Evolutionary conservation across 2,797 vertebrate species (phyloP), one percentile per base, ranked within the genome.

Genomic region (Sebastolobus alascanus): DNA sequence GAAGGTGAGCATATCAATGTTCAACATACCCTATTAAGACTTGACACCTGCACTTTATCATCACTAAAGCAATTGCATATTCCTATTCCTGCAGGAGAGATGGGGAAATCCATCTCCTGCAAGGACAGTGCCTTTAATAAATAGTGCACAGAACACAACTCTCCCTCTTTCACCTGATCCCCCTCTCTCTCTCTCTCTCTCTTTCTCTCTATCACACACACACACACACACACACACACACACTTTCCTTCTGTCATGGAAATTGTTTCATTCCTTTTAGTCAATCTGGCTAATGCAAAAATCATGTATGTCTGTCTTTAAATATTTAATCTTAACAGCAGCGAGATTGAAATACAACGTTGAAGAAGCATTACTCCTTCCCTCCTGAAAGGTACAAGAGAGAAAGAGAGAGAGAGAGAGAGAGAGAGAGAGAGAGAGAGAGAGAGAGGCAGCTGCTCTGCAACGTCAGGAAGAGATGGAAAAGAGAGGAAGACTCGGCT

Each of bases 221-320:
- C 79, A 66, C 50, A 46, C 55, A 79, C 50, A 79, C 33, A 69
- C 35, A 74, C 65, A 70, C 66, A 79, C 61, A 68, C 69, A 78
- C 86, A 71, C 83, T 73, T 70, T 66, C 66, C 52, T 56, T 77
- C 79, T 77, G 85, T 87, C 81, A 84, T 89, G 84, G 77, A 95
- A 93, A 94, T 93, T 90, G 89, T 95, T 94, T 93, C 89, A 91
- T 94, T 93, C 86, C 87, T 95, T 94, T 94, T 93, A 95, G 94
- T 92, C 94, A 95, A 95, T 95, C 92, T 93, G 90, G 90, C 95
- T 96, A 96, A 96, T 95, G 95, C 92, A 95, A 94, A 94, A 96
- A 91, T 93, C 95, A 94, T 96, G 95, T 94, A 93, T 94, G 91
- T 94, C 91, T 90, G 89, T 93, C 90, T 93, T 84, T 95, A 94